Percentiles rank a stretch among this genome's conserved stretches.
These are phyloP conservation scores for Murina feae DNA, from an alignment of 2,113 vertebrate genomes.

Conservation along the genomic window DNA sequence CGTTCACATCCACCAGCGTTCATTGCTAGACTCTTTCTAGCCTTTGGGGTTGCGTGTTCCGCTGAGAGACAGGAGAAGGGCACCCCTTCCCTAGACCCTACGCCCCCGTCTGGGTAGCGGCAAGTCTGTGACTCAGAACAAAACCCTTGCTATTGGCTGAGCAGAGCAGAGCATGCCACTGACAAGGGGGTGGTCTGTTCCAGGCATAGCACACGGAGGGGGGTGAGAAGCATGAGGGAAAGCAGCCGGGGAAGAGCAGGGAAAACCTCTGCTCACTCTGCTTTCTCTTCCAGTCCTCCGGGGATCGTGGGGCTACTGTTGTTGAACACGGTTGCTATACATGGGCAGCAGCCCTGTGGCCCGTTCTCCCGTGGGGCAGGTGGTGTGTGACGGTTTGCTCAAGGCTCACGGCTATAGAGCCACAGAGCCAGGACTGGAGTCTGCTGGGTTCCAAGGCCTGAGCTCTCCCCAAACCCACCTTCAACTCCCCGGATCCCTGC, in stretches of 20 bases:
- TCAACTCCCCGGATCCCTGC: background rate
- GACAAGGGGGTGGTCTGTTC: background rate
- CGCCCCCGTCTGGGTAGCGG: background rate
- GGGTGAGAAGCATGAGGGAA: background rate
- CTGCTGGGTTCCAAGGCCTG: background rate
- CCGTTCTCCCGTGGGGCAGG: background rate
- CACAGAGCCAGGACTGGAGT: background rate
- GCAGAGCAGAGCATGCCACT: background rate
- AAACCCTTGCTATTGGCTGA: background rate
- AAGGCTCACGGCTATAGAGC: background rate
- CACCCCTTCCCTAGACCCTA: background rate
- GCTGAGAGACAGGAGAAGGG: background rate
- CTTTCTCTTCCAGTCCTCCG: background rate
- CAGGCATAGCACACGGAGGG: background rate
- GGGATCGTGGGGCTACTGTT: too few relatives aligned
- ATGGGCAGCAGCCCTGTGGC: background rate
- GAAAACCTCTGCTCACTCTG: background rate
- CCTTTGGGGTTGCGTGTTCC: background rate
- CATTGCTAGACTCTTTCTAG: background rate
- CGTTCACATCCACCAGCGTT: background rate
- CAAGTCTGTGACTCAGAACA: background rate
- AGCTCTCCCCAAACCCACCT: background rate
- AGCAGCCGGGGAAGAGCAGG: too few relatives aligned
- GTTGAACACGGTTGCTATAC: background rate
- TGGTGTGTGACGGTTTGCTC: background rate